Conservation (phyloP, 2,888 invertebrate genomes). For the Limenitis arthemis region DNA sequence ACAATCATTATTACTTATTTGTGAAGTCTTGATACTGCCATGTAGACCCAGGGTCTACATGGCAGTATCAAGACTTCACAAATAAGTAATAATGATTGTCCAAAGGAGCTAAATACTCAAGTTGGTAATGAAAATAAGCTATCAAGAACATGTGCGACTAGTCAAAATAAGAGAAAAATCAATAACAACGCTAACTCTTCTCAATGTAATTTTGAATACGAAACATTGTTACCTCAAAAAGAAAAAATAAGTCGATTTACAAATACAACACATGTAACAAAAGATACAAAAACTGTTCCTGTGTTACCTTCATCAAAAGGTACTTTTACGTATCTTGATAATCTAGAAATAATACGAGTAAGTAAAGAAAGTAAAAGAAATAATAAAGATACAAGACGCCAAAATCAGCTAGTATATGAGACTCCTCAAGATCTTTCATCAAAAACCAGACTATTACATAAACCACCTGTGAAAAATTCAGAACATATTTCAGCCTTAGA, state of each 20-base stretch:
- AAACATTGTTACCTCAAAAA: neutral
- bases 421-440: constrained; percentile 34
- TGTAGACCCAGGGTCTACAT: no score
- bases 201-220: neutral
- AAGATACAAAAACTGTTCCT: neutral
- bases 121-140: neutral
- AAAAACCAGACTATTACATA: constrained; percentile 1
- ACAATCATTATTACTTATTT: constrained; percentile 27
- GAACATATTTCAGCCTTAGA: constrained; percentile 16
- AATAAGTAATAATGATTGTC: constrained; percentile 25
- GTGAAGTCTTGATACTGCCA: constrained; percentile 23
- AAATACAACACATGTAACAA: neutral
- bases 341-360: neutral
- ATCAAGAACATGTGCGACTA: neutral
- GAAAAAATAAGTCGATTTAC: neutral
- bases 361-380: neutral
- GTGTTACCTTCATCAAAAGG: neutral
- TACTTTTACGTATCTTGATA: neutral
- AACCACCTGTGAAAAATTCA: constrained; percentile 3
- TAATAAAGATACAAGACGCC: neutral
- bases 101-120: constrained; percentile 2
- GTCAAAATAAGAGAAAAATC: neutral
- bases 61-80: constrained; percentile 25
- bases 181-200: neutral
- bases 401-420: constrained; percentile 1